A percentile compares a stretch with the other conserved stretches of the same genome.
Evolutionary conservation across 2,113 vertebrate species (phyloP).

Genomic region (Campylorhamphus procurvoides): DNA sequence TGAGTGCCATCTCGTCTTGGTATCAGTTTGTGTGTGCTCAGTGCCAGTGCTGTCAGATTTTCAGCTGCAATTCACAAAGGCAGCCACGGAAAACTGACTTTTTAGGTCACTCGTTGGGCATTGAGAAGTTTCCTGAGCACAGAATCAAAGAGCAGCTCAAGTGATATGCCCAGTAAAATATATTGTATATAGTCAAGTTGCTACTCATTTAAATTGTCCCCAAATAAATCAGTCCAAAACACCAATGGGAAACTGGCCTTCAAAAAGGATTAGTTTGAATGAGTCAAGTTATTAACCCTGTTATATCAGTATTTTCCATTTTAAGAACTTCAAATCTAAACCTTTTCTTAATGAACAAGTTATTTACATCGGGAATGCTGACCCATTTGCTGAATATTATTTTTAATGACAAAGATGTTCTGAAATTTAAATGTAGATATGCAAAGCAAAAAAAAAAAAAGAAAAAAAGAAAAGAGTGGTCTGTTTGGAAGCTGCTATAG

Average conservation of each 20-base stretch:
- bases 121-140: not conserved
- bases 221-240: not conserved
- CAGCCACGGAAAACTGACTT: not conserved
- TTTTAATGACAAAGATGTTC: not conserved
- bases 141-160: not conserved
- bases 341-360: not conserved
- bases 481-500: not conserved
- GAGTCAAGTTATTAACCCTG: not conserved
- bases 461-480: not conserved
- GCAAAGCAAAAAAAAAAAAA: not conserved
- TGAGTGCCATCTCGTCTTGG: not conserved
- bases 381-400: not conserved
- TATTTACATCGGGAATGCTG: not conserved
- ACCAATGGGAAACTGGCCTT: not conserved
- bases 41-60: not conserved
- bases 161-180: not conserved
- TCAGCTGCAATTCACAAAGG: not conserved
- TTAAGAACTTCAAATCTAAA: not conserved
- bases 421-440: not conserved
- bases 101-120: accelerated
- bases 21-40: not conserved
- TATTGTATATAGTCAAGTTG: not conserved
- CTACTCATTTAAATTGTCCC: not conserved
- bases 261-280: not conserved
- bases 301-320: not conserved